These are phyloP conservation scores for Atta texana DNA, from an alignment of 1,140 invertebrate species.

Conservation along the genomic window DNA sequence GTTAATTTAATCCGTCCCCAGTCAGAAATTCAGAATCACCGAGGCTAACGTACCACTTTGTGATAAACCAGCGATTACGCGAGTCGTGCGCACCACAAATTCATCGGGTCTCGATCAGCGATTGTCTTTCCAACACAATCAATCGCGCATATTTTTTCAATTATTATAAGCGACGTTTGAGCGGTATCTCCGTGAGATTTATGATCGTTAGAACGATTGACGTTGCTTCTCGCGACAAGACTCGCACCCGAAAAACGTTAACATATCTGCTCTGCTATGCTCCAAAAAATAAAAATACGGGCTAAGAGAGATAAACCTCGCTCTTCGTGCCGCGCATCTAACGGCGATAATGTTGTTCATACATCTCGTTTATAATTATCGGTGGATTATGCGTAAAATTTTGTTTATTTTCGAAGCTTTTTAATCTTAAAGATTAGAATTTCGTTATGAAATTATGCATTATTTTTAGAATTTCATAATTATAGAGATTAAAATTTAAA, in stretches of 20 bases:
- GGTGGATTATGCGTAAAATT: not conserved
- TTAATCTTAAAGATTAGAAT: not conserved
- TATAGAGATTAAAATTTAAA: not conserved
- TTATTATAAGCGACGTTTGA: slow-evolving; percentile 68
- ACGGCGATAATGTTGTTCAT: slow-evolving; percentile 25
- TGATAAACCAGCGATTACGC: slow-evolving; percentile 78
- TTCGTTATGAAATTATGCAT: not conserved
- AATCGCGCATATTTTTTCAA: slow-evolving; percentile 76
- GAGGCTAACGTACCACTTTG: slow-evolving; percentile 76
- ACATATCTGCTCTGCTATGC: slow-evolving; percentile 48
- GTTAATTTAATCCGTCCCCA: slow-evolving; percentile 58
- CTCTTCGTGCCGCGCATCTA: slow-evolving; percentile 27
- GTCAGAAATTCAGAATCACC: slow-evolving; percentile 79
- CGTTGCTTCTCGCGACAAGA: not conserved
- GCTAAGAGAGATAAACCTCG: slow-evolving; percentile 56
- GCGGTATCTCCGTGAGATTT: slow-evolving; percentile 20
- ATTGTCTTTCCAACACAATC: slow-evolving; percentile 62
- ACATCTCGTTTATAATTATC: not conserved
- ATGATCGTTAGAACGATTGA: slow-evolving; percentile 32
- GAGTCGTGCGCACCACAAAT: slow-evolving; percentile 58
- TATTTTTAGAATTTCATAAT: not conserved
- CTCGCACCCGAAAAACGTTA: slow-evolving; percentile 47
- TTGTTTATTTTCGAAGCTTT: not conserved
- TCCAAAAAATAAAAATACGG: slow-evolving; percentile 38
- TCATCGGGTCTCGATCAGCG: not conserved